Conservation (phyloP, 2,113 vertebrate species). For the Larimichthys crocea region DNA sequence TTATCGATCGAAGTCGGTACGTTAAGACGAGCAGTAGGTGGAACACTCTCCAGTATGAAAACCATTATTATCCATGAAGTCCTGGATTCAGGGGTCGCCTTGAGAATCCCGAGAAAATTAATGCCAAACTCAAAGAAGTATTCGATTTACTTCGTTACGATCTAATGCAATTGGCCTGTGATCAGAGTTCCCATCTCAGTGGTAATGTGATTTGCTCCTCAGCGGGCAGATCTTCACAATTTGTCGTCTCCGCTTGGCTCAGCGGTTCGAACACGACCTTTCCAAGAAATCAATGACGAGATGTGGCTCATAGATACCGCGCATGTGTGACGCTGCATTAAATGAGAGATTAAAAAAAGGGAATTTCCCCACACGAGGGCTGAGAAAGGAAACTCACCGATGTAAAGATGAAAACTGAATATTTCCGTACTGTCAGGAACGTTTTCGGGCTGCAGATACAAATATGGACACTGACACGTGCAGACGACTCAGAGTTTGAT, state of each 20-base stretch:
- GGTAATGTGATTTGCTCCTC: constrained; percentile 46
- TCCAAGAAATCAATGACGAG: constrained; percentile 39
- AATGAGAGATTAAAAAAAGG: neutral
- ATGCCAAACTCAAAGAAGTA: constrained; percentile 15
- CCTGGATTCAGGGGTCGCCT: neutral
- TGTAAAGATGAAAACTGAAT: no score
- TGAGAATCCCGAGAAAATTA: constrained; percentile 21
- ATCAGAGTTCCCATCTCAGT: constrained; percentile 28
- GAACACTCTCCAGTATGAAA: no score
- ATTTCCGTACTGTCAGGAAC: no score
- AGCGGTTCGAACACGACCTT: constrained; percentile 23
- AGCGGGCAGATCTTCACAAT: constrained; percentile 6
- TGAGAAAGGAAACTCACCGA: neutral
- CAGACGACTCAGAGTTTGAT: no score
- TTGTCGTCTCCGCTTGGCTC: constrained; percentile 7
- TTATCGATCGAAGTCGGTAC: no score
- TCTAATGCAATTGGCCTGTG: constrained; percentile 21
- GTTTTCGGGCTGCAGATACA: no score
- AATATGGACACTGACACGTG: no score
- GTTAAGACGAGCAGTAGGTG: no score
- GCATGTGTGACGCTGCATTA: constrained; percentile 5
- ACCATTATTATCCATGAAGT: no score
- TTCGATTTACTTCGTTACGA: constrained; percentile 40
- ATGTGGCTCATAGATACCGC: neutral
- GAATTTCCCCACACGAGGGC: neutral